Percentiles rank a stretch among this genome's conserved stretches.
These are phyloP conservation scores for Synergus laeviventris DNA, from an alignment of 2,888 invertebrate genomes.

Conservation along the genomic window DNA sequence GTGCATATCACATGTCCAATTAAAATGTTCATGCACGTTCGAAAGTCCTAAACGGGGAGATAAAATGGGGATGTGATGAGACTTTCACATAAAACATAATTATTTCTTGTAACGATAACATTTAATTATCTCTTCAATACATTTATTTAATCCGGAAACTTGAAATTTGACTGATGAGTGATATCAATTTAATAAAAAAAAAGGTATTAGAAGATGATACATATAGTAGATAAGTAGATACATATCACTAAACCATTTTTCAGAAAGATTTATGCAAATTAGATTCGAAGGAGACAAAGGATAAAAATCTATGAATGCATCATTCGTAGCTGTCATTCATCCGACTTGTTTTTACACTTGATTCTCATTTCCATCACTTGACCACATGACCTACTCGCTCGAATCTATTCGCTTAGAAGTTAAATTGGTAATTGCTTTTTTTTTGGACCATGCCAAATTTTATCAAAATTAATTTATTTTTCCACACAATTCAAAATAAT, in stretches of 20 bases:
- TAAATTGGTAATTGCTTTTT: background rate
- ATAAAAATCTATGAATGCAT: constrained; percentile 21
- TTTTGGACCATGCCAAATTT: background rate
- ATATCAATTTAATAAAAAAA: background rate
- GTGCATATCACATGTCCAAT: background rate
- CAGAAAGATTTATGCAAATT: background rate
- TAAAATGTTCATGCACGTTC: background rate
- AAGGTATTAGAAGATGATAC: background rate
- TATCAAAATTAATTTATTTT: background rate
- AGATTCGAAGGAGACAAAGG: background rate
- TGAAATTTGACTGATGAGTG: background rate
- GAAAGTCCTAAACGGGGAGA: background rate
- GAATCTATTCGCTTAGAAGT: constrained; percentile 4
- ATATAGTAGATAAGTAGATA: background rate
- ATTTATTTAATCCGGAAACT: background rate
- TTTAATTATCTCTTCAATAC: background rate
- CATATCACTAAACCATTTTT: background rate
- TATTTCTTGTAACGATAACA: background rate
- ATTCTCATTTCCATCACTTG: constrained; percentile 44
- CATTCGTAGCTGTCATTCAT: constrained; percentile 44
- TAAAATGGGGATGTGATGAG: background rate
- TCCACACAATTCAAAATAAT: too few species aligned
- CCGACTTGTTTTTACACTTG: constrained; percentile 40
- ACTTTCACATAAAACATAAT: background rate
- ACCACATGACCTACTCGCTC: constrained; percentile 41